phyloP scores from a whole-genome alignment of 2,113 vertebrate genomes.

The Sinocyclocheilus anophthalmus region DNA sequence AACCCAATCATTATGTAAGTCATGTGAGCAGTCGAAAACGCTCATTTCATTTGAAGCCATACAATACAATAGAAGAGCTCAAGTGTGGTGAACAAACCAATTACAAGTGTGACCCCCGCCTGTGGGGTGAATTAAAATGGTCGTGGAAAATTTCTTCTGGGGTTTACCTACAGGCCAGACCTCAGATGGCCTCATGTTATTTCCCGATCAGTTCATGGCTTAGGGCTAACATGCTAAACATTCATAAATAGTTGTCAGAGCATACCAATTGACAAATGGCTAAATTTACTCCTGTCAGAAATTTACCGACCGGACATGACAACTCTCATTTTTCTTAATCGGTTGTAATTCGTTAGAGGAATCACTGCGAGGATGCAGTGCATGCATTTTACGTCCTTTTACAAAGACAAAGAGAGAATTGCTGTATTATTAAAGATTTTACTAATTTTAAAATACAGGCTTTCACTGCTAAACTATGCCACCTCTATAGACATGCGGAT shows the following conservation, averaged over 20 bases:
- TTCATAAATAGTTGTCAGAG: neutral
- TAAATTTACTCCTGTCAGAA: neutral
- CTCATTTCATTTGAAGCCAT: constrained; percentile 39
- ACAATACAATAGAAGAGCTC: constrained; percentile 43
- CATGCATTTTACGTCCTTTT: neutral
- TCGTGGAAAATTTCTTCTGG: neutral
- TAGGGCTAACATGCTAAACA: constrained; percentile 13
- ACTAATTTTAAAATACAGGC: constrained; percentile 34
- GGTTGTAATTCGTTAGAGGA: neutral
- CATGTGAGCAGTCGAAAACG: constrained; percentile 6
- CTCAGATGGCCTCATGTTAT: neutral
- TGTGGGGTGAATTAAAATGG: constrained; percentile 24
- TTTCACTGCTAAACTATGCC: constrained; percentile 29
- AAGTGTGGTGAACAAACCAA: constrained; percentile 39
- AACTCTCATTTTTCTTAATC: neutral
- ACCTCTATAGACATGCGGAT: constrained; percentile 40
- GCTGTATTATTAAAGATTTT: constrained; percentile 35
- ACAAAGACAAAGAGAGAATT: constrained; percentile 4
- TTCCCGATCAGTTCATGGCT: neutral
- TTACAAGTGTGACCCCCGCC: constrained; percentile 19
- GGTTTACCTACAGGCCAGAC: neutral
- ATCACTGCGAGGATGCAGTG: constrained; percentile 15
- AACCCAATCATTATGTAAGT: constrained; percentile 30
- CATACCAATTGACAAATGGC: neutral
- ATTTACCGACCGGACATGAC: neutral